phyloP scores from a whole-genome alignment of 2,888 invertebrate genomes.

The Portevinia maculata region DNA sequence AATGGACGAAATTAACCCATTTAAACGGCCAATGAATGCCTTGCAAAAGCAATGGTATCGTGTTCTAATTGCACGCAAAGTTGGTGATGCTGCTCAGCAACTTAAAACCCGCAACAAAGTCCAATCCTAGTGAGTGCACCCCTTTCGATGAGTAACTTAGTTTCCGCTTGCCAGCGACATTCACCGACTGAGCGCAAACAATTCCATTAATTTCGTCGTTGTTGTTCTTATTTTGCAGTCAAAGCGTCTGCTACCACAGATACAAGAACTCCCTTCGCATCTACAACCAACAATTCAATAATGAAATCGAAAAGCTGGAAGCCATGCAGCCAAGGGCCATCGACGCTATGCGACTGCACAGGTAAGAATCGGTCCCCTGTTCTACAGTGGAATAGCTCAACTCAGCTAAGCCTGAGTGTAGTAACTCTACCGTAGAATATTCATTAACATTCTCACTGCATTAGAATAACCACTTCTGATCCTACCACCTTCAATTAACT shows the following conservation, averaged over 20 bases:
- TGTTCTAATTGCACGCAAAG: conserved; percentile 80
- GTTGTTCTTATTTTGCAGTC: conserved; percentile 74
- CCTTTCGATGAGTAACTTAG: conserved; percentile 75
- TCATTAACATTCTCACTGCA: conserved; percentile 74
- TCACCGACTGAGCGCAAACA: conserved; percentile 49
- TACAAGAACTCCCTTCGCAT: conserved; percentile 80
- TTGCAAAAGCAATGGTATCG: conserved; percentile 82
- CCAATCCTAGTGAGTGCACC: conserved; percentile 79
- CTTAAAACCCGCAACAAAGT: conserved; percentile 75
- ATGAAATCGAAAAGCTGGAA: conserved; percentile 82
- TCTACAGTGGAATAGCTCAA: conserved; percentile 8
- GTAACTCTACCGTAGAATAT: conserved; percentile 33
- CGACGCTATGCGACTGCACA: conserved; percentile 82
- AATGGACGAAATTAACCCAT: conserved; percentile 77
- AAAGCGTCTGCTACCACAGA: conserved; percentile 80
- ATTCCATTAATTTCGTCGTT: conserved; percentile 50
- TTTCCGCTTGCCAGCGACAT: conserved; percentile 48
- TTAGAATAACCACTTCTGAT: conserved; percentile 72
- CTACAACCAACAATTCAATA: conserved; percentile 81
- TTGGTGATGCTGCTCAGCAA: conserved; percentile 78
- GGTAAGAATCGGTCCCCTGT: conserved; percentile 76
- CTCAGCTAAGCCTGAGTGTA: not conserved
- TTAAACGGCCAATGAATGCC: conserved; percentile 82
- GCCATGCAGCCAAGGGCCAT: conserved; percentile 82
- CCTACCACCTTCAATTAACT: conserved; percentile 70